Evolutionary conservation across 2,888 invertebrate species (phyloP), one percentile per base, ranked within the genome.

Genomic region (Hololepta plana): DNA sequence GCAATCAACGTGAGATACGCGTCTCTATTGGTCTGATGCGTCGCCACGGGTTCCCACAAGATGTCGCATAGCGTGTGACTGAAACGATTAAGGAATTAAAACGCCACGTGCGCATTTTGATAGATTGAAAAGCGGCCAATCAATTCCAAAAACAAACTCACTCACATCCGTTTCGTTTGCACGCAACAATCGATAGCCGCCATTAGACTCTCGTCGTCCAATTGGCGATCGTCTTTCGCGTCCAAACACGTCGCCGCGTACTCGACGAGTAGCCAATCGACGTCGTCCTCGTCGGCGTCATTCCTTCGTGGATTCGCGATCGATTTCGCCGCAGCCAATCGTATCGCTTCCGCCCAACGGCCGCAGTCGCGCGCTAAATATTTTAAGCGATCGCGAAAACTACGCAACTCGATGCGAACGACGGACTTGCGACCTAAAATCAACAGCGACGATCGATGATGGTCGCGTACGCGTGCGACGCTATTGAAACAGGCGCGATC

Each of bases 401-500:
- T 66, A 33, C 74, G 51, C 16, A 68, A 60, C 23, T 62, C 64
- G 2, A 70, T 57, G 34, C 67, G 55, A 40, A 68, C 65, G 35
- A 68, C 52, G 12, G 62, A 60, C 32, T 59, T 58, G 1, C 61
- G 73, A 3, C 85, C 84, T 25, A 80, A 54, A 24, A 79, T 44
- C 26, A 79, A 53, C 29, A 79, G 52, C n/a, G n/a, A n/a, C n/a
- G n/a, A n/a, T n/a, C n/a, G n/a, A n/a, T n/a, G n/a, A 46, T 79
- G 77, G 31, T 68, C 69, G 21, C 70, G 70, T 42, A 67, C 66
- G 38, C 65, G 67, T 17, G 69, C 60, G 24, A 77, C 59, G 29
- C 76, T 74, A 46, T 76, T 74, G 45, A 76, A 79, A 45, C 77
- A 79, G 1, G 79, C 77, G 34, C 68, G 57, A 51, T 76, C 75